phyloP scores from a whole-genome alignment of 2,113 vertebrate genomes.

The Rallus limicola region DNA sequence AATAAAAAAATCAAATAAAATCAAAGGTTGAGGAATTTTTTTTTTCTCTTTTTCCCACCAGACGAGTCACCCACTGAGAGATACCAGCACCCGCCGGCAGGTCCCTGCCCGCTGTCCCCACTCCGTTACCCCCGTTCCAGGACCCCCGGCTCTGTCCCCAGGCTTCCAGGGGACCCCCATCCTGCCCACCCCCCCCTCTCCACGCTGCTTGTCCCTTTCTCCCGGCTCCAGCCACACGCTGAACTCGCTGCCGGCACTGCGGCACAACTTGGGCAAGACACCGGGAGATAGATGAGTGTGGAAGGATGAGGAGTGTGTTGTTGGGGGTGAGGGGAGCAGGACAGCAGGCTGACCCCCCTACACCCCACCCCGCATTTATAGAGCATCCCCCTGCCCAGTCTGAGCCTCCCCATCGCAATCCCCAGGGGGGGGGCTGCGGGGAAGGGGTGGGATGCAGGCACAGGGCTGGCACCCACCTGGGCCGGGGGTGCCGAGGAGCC shows the following conservation, averaged over 20 bases:
- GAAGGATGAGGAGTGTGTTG: no score
- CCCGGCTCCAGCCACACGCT: background rate
- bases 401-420: accelerated
- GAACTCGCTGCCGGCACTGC: background rate
- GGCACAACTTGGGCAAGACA: background rate
- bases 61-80: background rate
- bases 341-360: background rate
- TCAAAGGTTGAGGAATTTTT: background rate
- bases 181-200: no score
- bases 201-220: background rate
- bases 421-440: no score
- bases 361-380: no score
- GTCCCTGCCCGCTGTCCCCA: background rate
- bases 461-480: background rate
- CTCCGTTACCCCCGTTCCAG: background rate
- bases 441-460: background rate
- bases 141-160: background rate
- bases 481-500: background rate
- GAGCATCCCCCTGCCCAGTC: background rate
- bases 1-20: background rate
- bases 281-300: background rate
- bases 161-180: background rate
- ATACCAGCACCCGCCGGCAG: background rate
- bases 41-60: background rate
- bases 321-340: no score